These are phyloP conservation scores for Mohoua ochrocephala DNA, from an alignment of 2,113 vertebrate genomes.

Conservation along the genomic window DNA sequence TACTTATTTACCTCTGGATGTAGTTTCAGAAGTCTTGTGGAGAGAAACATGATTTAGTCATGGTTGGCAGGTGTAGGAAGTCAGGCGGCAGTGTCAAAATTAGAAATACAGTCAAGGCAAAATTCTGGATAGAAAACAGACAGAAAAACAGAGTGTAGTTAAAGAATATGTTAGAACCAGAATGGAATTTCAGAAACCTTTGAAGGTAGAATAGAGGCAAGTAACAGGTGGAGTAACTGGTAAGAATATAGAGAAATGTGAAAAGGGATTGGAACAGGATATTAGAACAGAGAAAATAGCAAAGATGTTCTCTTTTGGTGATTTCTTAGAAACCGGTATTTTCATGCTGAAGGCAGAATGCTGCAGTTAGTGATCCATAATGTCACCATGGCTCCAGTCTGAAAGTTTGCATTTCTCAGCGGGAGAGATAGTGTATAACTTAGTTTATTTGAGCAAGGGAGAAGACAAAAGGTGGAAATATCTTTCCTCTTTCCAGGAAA, in stretches of 20 bases:
- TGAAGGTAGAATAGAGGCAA: not conserved
- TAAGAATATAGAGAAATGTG: not conserved
- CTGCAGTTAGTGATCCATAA: not conserved
- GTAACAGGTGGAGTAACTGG: not conserved
- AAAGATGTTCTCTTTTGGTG: not conserved
- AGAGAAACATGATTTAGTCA: not conserved
- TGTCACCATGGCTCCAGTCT: not conserved
- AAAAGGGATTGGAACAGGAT: not conserved
- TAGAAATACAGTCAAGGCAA: not conserved
- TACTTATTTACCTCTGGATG: not conserved
- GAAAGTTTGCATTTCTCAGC: not conserved
- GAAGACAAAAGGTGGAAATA: not conserved
- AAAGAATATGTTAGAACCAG: not conserved
- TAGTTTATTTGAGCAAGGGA: not conserved
- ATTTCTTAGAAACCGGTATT: not conserved
- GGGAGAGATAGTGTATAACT: not conserved
- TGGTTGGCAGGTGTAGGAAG: not conserved
- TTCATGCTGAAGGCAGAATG: not conserved
- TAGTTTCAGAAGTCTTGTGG: not conserved
- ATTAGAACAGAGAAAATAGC: not conserved
- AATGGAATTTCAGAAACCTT: not conserved
- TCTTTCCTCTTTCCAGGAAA: fast-evolving
- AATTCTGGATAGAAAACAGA: not conserved
- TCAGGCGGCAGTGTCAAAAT: not conserved
- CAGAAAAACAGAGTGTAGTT: not conserved